Conservation (phyloP, 2,888 invertebrate species). For the Lysandra coridon region DNA sequence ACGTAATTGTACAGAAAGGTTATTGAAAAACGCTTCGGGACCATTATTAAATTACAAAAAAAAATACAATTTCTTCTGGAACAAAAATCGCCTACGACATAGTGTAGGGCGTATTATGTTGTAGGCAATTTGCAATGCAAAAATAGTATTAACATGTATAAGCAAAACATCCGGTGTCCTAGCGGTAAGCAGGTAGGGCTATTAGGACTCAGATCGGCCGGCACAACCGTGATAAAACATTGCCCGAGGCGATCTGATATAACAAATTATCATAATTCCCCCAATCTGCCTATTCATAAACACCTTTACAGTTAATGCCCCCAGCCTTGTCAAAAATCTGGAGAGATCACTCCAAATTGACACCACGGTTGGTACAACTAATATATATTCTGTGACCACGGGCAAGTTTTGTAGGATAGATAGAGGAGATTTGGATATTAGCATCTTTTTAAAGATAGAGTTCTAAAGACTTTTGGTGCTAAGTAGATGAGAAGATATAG, state of each 20-base stretch:
- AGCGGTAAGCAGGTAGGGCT: conserved; percentile 13
- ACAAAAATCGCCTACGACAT: background rate
- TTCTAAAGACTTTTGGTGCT: too few species aligned
- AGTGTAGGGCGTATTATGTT: background rate
- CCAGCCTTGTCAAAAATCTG: background rate
- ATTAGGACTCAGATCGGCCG: background rate
- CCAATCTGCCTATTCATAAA: conserved; percentile 15
- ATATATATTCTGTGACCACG: background rate
- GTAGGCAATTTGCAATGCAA: conserved; percentile 19
- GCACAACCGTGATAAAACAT: background rate
- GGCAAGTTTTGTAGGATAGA: background rate
- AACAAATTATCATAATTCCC: conserved; percentile 11
- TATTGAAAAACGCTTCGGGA: conserved; percentile 21
- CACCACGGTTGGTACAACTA: background rate
- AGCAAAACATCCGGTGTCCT: conserved; percentile 7
- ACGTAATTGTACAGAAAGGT: conserved; percentile 21
- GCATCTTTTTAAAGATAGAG: background rate
- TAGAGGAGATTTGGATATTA: background rate
- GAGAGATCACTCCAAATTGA: background rate
- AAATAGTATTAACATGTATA: conserved; percentile 14
- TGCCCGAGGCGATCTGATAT: background rate
- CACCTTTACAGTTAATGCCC: background rate
- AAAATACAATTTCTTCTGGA: background rate
- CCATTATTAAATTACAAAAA: conserved; percentile 15
- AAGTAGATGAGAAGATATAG: too few species aligned